Conservation (phyloP, 2,113 vertebrate genomes). For the Rhabdomys dilectus region DNA sequence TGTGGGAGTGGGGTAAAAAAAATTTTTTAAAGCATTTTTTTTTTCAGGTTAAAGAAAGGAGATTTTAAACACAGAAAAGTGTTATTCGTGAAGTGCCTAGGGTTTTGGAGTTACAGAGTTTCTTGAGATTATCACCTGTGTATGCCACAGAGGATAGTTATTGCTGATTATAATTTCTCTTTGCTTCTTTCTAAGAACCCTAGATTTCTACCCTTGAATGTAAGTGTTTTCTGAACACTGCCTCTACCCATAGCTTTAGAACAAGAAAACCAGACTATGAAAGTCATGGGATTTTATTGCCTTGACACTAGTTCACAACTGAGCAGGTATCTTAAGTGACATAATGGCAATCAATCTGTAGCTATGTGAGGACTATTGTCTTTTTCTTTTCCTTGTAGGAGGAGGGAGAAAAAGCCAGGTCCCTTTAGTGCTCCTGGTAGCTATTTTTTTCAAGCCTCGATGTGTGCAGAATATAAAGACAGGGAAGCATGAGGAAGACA, state of each 20-base stretch:
- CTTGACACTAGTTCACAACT: not conserved
- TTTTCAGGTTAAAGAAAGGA: too few species aligned
- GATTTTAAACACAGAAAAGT: not conserved
- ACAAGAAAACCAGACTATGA: not conserved
- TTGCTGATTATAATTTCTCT: not conserved
- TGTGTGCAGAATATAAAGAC: accelerated
- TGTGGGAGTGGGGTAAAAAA: not conserved
- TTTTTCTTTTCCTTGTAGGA: not conserved
- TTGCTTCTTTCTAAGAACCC: not conserved
- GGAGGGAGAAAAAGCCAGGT: not conserved
- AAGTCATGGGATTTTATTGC: not conserved
- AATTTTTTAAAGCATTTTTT: not conserved
- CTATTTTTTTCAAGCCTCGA: not conserved
- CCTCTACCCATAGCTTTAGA: not conserved
- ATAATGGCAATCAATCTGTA: not conserved
- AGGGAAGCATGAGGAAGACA: not conserved
- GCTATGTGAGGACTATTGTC: not conserved
- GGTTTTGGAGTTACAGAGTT: not conserved
- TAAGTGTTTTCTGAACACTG: not conserved
- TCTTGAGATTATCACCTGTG: not conserved
- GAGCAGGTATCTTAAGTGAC: not conserved
- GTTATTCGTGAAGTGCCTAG: slow-evolving; percentile 22
- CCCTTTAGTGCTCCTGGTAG: not conserved
- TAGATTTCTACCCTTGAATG: not conserved
- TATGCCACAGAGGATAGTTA: not conserved